phyloP scores from a whole-genome alignment of 2,113 vertebrate genomes.

The Isichthys henryi region DNA sequence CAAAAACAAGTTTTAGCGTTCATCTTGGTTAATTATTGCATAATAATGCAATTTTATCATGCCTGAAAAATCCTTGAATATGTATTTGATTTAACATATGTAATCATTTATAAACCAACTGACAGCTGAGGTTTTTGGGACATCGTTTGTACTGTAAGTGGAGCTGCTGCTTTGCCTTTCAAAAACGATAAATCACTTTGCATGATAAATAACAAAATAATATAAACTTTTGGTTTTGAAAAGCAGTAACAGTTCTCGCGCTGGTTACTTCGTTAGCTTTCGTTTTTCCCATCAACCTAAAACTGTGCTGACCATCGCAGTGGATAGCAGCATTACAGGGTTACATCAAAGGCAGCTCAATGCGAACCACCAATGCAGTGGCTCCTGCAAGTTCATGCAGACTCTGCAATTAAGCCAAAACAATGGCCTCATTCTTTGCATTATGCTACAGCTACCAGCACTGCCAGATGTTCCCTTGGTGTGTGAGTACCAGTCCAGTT shows the following conservation, averaged over 20 bases:
- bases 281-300: slow-evolving; percentile 8
- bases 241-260: not conserved
- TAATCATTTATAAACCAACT: not conserved
- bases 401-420: slow-evolving; percentile 47
- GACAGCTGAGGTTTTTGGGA: not conserved
- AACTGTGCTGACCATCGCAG: not conserved
- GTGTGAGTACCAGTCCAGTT: slow-evolving; percentile 38
- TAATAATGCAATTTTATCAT: not conserved
- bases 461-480: slow-evolving; percentile 57
- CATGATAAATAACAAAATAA: not conserved
- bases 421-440: slow-evolving; percentile 62
- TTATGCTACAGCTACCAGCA: slow-evolving; percentile 43
- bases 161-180: not conserved
- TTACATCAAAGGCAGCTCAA: slow-evolving; percentile 24
- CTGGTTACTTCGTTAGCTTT: not conserved
- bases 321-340: slow-evolving; percentile 28
- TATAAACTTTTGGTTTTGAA: not conserved
- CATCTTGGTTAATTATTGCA: not conserved
- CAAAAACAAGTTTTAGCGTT: not conserved
- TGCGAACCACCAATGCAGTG: slow-evolving; percentile 32
- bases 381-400: slow-evolving; percentile 41
- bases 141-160: not conserved
- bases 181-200: not conserved
- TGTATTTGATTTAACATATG: not conserved
- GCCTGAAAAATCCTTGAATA: not conserved